Percentiles rank a stretch among this genome's conserved stretches.
phyloP scores from a whole-genome alignment of 2,113 vertebrate species.

The Deroptyus accipitrinus region DNA sequence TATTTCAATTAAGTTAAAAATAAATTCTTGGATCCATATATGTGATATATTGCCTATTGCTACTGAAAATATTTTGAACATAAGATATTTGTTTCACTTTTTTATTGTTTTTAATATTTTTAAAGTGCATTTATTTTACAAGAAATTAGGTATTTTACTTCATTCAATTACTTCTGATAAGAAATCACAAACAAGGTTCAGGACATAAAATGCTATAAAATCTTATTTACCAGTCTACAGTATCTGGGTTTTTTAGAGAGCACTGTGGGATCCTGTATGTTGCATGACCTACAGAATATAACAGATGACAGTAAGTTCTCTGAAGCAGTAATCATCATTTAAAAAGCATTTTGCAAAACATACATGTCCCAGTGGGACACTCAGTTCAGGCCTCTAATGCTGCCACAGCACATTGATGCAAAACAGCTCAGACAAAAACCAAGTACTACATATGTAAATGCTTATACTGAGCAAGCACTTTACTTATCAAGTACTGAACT shows the following conservation, averaged over 20 bases:
- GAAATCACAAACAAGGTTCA: background rate
- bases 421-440: background rate
- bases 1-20: background rate
- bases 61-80: background rate
- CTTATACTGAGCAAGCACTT: background rate
- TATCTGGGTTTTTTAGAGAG: background rate
- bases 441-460: background rate
- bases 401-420: background rate
- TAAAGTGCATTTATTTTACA: background rate
- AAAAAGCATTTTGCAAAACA: background rate
- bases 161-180: background rate
- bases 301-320: background rate
- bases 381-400: background rate
- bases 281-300: background rate
- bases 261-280: background rate
- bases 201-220: background rate
- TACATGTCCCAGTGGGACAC: background rate
- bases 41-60: background rate
- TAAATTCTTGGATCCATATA: background rate
- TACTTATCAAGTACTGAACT: background rate
- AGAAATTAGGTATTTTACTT: background rate
- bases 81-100: background rate
- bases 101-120: background rate
- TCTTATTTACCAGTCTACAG: background rate
- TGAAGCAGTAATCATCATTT: background rate